Evolutionary conservation across 2,113 vertebrate genomes (phyloP).

Genomic region (Forbesichthys agassizii): DNA sequence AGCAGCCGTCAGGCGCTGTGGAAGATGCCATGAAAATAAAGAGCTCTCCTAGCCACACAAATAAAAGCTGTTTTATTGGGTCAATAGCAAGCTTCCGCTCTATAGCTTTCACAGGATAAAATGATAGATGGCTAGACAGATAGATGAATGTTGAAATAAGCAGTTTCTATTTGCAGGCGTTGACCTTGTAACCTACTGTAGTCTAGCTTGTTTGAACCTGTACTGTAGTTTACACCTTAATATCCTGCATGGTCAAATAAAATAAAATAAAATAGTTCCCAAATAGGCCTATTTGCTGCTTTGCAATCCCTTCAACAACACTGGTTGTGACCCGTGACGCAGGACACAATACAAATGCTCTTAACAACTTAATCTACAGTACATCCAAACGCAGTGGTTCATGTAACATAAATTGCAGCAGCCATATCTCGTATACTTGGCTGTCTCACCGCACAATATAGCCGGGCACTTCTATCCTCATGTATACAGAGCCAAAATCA

Average conservation of each 20-base stretch:
- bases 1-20: slow-evolving; percentile 35
- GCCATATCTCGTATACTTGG: slow-evolving; percentile 8
- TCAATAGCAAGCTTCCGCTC: slow-evolving; percentile 26
- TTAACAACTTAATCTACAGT: background rate
- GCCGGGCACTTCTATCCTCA: slow-evolving; percentile 48
- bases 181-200: background rate
- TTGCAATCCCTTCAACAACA: background rate
- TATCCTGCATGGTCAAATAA: no score
- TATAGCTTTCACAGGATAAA: slow-evolving; percentile 1
- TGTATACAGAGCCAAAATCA: no score
- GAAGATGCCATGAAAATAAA: slow-evolving; percentile 62
- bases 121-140: background rate
- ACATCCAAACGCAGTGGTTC: background rate
- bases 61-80: slow-evolving; percentile 50
- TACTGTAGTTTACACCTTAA: no score
- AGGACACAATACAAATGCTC: background rate
- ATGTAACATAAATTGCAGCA: slow-evolving; percentile 12
- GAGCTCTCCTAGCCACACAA: slow-evolving; percentile 37
- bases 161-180: no score
- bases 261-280: no score
- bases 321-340: background rate
- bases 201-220: background rate
- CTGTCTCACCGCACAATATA: background rate
- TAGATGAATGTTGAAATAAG: background rate
- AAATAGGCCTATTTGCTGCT: background rate